phyloP scores from a whole-genome alignment of 2,797 vertebrate genomes.

The Margarornis squamiger region DNA sequence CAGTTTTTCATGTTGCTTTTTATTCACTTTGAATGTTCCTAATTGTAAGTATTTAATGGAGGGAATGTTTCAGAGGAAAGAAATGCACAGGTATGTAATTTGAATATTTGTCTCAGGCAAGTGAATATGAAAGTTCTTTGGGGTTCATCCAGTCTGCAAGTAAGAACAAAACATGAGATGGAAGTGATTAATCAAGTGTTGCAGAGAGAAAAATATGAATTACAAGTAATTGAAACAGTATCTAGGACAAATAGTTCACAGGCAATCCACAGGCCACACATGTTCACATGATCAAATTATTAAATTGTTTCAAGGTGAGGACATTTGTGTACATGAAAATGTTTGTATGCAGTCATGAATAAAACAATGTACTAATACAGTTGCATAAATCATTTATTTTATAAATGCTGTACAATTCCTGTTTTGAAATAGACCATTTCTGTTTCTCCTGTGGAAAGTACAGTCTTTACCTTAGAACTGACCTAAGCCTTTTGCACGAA shows the following conservation, averaged over 20 bases:
- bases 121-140: slow-evolving; percentile 39
- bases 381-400: not conserved
- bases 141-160: slow-evolving; percentile 41
- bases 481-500: not conserved
- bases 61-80: not conserved
- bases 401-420: not conserved
- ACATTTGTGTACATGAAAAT: not conserved
- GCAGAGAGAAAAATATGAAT: slow-evolving; percentile 41
- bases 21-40: not conserved
- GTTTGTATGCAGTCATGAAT: not conserved
- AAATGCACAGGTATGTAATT: not conserved
- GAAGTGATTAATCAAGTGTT: slow-evolving; percentile 33
- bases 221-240: slow-evolving; percentile 39
- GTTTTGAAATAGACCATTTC: not conserved
- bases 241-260: slow-evolving; percentile 50
- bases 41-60: not conserved
- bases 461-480: not conserved
- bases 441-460: not conserved
- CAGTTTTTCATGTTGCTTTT: not conserved
- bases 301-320: slow-evolving; percentile 48
- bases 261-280: slow-evolving; percentile 44
- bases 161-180: slow-evolving; percentile 20
- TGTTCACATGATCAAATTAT: not conserved
- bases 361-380: not conserved
- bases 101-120: slow-evolving; percentile 10